Base-by-base conservation (phyloP, 2,888 invertebrate genomes). In the Leptopilina myrica region DNA sequence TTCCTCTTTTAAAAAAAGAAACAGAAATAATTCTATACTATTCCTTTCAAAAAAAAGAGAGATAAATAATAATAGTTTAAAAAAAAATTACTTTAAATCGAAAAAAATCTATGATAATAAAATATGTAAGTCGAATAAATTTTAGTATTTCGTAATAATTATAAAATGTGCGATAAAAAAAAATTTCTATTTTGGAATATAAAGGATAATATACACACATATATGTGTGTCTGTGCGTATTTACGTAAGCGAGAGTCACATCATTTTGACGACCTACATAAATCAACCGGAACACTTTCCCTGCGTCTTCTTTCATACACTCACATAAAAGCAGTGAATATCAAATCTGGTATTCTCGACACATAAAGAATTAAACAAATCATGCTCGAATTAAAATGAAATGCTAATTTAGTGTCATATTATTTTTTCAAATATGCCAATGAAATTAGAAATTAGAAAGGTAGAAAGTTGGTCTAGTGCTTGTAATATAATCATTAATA, bases 231-330 rank as follows among this genome's bases (percentile, higher is more conserved):
- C 1, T 15, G 46, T n/a, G n/a, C n/a, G n/a, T 46, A 67, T 53
- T 26, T 14, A 26, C 69, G 53, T 53, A 53, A 69, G 53, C 56
- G 56, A 73, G 26, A 73, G 56, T 73, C 14, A 73, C 67, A 56
- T 79, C 62, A 77, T 76, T 59, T 76, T 59, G 56, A 76, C 66
- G 80, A 79, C 81, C 82, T 76, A 82, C 78, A 79, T 82, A 43
- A 46, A 46, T 59, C 64, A 56, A 20, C 15, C 76, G 64, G 66
- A 79, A 78, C 20, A 82, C 82, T 81, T 81, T 82, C 82, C 75
- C 81, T 75, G 73, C 11, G 40, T 26, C 67, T 49, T 73, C 53
- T 33, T 69, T 11, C 67, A 64, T 33, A 33, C 33, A 33, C 33
- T 4, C 33, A 4, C 33, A 33, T 53, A 46, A 12, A 49, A 11